Evolutionary conservation across 2,113 vertebrate species (phyloP), one percentile per base, ranked within the genome.

Genomic region (Puffinus mauretanicus): DNA sequence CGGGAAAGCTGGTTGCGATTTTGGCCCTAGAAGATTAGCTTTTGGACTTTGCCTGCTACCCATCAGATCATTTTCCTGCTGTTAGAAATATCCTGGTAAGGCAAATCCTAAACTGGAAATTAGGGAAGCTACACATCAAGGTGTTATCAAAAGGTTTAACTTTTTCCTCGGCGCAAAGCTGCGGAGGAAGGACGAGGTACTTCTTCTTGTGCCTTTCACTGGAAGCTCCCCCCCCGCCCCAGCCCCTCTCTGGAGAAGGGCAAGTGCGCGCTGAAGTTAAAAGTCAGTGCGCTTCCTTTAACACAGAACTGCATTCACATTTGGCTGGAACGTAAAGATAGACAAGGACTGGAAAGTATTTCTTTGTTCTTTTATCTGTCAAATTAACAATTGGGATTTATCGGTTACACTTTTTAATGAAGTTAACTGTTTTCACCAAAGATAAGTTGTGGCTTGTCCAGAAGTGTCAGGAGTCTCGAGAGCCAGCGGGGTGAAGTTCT

Each of bases 1-100:
- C 1, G 4, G 42, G 22, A 55, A 42, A 30, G 44, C 55, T 10
- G 13, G 1, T 25, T 5, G 44, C 26, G 14, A 0, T 71, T 58
- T 26, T 57, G 34, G 44, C 34, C 57, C 24, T 21, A 6, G 32
- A 38, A 55, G 47, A 62, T 44, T 2, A 32, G 27, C 57, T 78
- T 32, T 51, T 14, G 36, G 60, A 11, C 32, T 70, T 40, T 7
- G 13, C 75, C n/a, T n/a, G 21, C 30, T 72, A 14, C 57, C 26
- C 12, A 1, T 40, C 72, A 49, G 40, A 10, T 36, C 9, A 3
- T 42, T 64, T 57, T 42, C 26, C 73, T 70, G 47, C 57, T 64
- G 26, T 19, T 57, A 57, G 72, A 32, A 57, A 32, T 19, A 14
- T 3, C 26, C 58, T 24, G 32, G 36, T 49, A 49, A 57, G 25